Conservation (phyloP, 2,888 invertebrate species). For the Tipula unca region DNA sequence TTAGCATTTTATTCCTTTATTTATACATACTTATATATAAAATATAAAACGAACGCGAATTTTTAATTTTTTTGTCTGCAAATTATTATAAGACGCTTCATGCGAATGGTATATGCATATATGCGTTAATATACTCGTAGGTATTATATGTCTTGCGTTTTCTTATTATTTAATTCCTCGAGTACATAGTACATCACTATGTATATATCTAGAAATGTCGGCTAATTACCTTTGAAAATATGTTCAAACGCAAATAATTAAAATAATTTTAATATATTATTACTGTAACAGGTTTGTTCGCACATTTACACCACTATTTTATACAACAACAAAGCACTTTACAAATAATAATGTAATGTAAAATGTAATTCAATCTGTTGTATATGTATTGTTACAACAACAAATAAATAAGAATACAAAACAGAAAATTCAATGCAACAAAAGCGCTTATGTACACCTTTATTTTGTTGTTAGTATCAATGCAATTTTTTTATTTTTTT, state of each 20-base stretch:
- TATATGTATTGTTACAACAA: not conserved
- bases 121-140: too few relatives aligned
- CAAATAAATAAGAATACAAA: not conserved
- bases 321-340: not conserved
- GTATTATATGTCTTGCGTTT: not conserved
- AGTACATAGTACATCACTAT: not conserved
- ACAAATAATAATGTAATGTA: not conserved
- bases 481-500: not conserved
- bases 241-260: conserved; percentile 4
- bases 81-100: not conserved
- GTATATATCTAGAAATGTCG: not conserved
- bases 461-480: not conserved
- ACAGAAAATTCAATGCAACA: not conserved
- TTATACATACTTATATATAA: not conserved
- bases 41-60: not conserved
- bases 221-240: conserved; percentile 15
- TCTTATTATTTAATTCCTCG: not conserved
- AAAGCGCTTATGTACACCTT: not conserved
- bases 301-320: not conserved
- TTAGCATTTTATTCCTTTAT: not conserved
- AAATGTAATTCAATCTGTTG: not conserved
- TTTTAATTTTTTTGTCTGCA: not conserved
- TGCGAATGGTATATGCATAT: not conserved
- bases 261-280: not conserved
- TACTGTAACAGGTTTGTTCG: not conserved